These are phyloP conservation scores for Ophion ellenae DNA, from an alignment of 2,888 invertebrate species.

Conservation along the genomic window DNA sequence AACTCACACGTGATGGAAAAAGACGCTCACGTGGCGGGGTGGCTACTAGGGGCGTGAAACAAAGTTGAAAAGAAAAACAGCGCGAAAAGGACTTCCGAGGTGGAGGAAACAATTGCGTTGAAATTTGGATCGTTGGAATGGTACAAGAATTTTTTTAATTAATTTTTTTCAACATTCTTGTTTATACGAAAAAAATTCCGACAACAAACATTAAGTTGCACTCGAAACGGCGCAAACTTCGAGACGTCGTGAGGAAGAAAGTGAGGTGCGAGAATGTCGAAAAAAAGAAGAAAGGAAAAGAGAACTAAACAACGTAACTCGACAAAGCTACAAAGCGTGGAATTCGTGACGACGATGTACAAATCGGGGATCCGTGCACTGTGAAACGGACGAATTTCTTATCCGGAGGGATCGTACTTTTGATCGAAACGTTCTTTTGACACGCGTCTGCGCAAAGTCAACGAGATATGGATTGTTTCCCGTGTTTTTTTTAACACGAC, in stretches of 20 bases:
- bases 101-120: not conserved
- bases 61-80: constrained; percentile 26
- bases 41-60: constrained; percentile 18
- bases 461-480: not conserved
- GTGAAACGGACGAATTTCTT: constrained; percentile 69
- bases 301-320: constrained; percentile 60
- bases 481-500: not conserved
- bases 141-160: not conserved
- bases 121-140: not conserved
- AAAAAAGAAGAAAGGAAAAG: constrained; percentile 53
- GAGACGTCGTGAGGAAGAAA: not conserved
- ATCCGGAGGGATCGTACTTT: constrained; percentile 34
- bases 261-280: not conserved
- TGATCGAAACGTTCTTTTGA: constrained; percentile 55
- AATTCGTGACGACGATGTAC: constrained; percentile 65
- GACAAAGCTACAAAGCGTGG: constrained; percentile 68
- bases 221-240: not conserved
- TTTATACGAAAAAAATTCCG: not conserved
- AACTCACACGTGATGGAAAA: constrained; percentile 18
- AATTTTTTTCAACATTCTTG: not conserved
- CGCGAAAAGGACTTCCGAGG: not conserved
- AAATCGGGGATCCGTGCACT: constrained; percentile 69
- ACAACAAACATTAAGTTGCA: not conserved
- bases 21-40: constrained; percentile 41
- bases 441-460: not conserved